phyloP scores from a whole-genome alignment of 2,888 invertebrate species.

The Eurois occulta region DNA sequence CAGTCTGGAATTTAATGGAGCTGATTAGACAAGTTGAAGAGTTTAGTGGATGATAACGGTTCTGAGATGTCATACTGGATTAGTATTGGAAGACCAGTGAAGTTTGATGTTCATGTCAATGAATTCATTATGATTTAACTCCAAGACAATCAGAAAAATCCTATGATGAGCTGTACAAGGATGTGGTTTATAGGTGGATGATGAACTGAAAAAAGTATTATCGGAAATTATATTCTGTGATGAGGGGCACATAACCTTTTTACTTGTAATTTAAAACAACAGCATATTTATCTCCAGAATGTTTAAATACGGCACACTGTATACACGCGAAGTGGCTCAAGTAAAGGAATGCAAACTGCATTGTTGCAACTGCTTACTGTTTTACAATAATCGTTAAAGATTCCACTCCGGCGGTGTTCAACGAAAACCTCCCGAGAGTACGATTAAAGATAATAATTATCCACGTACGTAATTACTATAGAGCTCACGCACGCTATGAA shows the following conservation, averaged over 20 bases:
- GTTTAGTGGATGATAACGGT: neutral
- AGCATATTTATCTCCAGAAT: neutral
- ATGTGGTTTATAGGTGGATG: neutral
- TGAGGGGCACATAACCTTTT: neutral
- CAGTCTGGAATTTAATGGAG: slow-evolving; percentile 84
- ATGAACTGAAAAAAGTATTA: neutral
- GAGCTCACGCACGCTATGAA: slow-evolving; percentile 59
- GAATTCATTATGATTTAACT: neutral
- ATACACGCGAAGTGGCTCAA: slow-evolving; percentile 36
- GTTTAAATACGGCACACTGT: slow-evolving; percentile 3
- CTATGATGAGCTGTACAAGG: neutral
- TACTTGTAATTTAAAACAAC: neutral
- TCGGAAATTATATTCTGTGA: neutral
- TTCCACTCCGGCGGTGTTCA: slow-evolving; percentile 42
- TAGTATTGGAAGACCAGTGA: neutral
- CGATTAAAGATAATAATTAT: slow-evolving; percentile 62
- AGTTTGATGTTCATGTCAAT: neutral
- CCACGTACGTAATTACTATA: slow-evolving; percentile 57
- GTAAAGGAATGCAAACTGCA: slow-evolving; percentile 49
- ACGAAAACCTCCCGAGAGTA: slow-evolving; percentile 50
- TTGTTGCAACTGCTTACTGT: slow-evolving; percentile 40
- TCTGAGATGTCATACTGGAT: neutral
- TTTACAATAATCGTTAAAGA: slow-evolving; percentile 60
- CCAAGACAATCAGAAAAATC: neutral
- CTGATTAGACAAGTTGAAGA: slow-evolving; percentile 1